phyloP scores from a whole-genome alignment of 2,797 vertebrate genomes.

The Vipera latastei region DNA sequence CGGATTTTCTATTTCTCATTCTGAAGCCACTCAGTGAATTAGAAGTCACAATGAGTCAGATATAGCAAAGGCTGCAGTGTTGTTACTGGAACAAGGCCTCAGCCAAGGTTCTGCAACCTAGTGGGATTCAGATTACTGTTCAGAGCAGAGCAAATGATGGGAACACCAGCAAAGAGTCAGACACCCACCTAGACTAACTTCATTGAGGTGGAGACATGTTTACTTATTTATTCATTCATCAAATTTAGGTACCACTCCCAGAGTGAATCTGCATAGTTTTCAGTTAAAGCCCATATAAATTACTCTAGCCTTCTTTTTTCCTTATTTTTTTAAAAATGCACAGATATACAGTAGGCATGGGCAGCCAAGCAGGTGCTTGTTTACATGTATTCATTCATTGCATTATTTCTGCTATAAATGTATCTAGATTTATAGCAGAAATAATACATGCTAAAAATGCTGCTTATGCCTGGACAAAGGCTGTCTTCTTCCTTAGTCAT shows the following conservation, averaged over 20 bases:
- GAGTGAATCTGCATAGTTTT: neutral
- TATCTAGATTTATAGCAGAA: neutral
- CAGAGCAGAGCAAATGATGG: neutral
- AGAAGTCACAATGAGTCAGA: neutral
- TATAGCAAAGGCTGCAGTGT: neutral
- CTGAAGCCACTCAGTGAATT: neutral
- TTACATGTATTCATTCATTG: neutral
- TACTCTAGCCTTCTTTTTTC: neutral
- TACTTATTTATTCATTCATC: neutral
- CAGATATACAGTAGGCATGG: neutral
- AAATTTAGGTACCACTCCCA: neutral
- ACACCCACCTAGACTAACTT: neutral
- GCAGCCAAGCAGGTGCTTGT: neutral
- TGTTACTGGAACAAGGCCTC: neutral
- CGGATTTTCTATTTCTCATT: neutral
- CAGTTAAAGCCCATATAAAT: neutral
- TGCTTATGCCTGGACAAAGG: neutral
- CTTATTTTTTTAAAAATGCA: neutral
- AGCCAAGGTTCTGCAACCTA: neutral
- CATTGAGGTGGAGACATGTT: neutral
- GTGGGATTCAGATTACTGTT: neutral
- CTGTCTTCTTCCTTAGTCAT: neutral
- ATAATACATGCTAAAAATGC: neutral
- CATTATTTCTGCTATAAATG: neutral
- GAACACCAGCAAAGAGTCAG: neutral